Evolutionary conservation across 2,113 vertebrate species (phyloP), one percentile per base, ranked within the genome.

Genomic region (Canis aureus): DNA sequence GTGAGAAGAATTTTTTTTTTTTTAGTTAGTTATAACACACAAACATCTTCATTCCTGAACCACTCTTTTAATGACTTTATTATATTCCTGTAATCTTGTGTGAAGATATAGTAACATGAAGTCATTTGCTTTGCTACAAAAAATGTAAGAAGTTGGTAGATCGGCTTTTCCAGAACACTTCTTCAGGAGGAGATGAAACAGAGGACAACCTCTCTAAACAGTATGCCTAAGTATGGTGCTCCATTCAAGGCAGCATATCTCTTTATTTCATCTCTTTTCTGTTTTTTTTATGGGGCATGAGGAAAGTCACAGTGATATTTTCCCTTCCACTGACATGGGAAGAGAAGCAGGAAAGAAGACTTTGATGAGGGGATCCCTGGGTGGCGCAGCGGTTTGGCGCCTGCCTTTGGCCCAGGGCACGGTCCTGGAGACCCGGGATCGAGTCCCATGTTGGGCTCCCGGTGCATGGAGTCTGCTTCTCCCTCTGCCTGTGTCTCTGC

Each of bases 311-410:
- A 55, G 32, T 17, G 20, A n/a, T 29, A 84, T 38, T 69, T 90
- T 38, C 38, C 38, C 38, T 38, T 27, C 29, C 2, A 43, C 3
- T 27, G 10, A 0, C 2, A 1, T 43, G 13, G 27, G 6, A 11
- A 8, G 8, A 13, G 5, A 17, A 15, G 25, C 4, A 23, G 20
- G 19, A 8, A n/a, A n/a, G 11, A 62, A 69, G 25, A 57, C 32
- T 43, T 13, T 55, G 16, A 49, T 71, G 25, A 49, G 35, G 35
- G 35, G 35, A 35, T 35, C 35, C 35, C 35, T 35, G 35, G 35
- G 35, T 35, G 35, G 35, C 35, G 35, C 35, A 35, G 35, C 2
- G 35, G 35, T 35, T 35, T 35, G 35, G 35, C 35, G 35, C 35
- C 35, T 35, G 35, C 35, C 35, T 35, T 35, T 35, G 35, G 35